phyloP scores from a whole-genome alignment of 2,888 invertebrate species.

The Yponomeuta sedellus region DNA sequence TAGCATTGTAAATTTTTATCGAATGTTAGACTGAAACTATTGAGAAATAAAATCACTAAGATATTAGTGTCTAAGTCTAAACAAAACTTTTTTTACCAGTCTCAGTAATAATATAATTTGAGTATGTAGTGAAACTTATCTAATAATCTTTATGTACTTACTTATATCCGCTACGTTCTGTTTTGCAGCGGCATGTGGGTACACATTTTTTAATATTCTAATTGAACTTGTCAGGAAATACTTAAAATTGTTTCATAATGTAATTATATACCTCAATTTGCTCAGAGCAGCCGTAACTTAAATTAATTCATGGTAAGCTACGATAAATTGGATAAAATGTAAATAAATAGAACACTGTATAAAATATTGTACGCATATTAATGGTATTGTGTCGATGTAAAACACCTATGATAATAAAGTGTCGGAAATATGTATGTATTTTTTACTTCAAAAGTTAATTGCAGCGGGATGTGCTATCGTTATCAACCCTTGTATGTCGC shows the following conservation, averaged over 20 bases:
- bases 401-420: constrained; percentile 64
- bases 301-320: constrained; percentile 22
- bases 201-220: background rate
- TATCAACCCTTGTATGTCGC: no score
- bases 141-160: no score
- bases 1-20: constrained; percentile 67
- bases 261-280: constrained; percentile 37
- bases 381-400: constrained; percentile 73
- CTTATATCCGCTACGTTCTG: background rate
- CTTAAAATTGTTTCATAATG: background rate
- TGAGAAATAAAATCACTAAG: constrained; percentile 59
- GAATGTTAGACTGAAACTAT: constrained; percentile 74
- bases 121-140: no score
- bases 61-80: constrained; percentile 50
- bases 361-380: constrained; percentile 68
- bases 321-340: constrained; percentile 36
- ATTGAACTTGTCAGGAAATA: background rate
- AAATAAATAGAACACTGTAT: constrained; percentile 44
- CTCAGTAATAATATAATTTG: no score
- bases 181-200: background rate
- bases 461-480: no score
- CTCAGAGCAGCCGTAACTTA: constrained; percentile 44
- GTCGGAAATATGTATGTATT: constrained; percentile 22
- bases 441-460: background rate
- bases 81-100: background rate